A percentile compares a stretch with the other conserved stretches of the same genome.
These are phyloP conservation scores for Athene cunicularia DNA, from an alignment of 2,113 vertebrate genomes.

Conservation along the genomic window DNA sequence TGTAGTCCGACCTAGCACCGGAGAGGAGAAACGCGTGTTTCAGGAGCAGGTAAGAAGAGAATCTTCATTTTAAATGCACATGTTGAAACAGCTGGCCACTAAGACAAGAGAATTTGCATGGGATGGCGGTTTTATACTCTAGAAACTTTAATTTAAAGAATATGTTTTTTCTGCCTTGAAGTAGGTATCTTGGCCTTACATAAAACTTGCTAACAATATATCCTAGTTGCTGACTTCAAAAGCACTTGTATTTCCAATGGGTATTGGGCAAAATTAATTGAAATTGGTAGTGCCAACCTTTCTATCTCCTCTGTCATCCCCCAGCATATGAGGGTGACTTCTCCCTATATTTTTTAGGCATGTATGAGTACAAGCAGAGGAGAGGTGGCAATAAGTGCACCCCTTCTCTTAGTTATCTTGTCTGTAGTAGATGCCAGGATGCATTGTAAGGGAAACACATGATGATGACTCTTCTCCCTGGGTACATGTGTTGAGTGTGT, in stretches of 20 bases:
- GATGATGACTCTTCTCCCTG: neutral
- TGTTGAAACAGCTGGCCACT: neutral
- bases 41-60: conserved; percentile 90
- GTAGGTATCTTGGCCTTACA: neutral
- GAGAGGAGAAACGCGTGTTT: conserved; percentile 94
- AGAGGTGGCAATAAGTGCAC: neutral
- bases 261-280: neutral
- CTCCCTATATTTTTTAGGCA: neutral
- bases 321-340: neutral
- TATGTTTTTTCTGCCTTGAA: neutral
- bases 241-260: neutral
- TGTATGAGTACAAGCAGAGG: neutral
- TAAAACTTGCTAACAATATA: neutral
- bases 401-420: neutral
- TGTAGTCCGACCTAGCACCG: conserved; percentile 95
- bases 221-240: neutral
- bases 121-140: neutral
- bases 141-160: neutral
- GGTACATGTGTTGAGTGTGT: neutral
- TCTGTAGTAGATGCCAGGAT: neutral
- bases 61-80: neutral
- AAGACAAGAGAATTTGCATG: neutral
- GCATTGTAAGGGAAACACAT: neutral
- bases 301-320: neutral
- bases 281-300: neutral